Evolutionary conservation across 2,888 invertebrate species (phyloP).

Genomic region (Caenorhabditis zanzibari): DNA sequence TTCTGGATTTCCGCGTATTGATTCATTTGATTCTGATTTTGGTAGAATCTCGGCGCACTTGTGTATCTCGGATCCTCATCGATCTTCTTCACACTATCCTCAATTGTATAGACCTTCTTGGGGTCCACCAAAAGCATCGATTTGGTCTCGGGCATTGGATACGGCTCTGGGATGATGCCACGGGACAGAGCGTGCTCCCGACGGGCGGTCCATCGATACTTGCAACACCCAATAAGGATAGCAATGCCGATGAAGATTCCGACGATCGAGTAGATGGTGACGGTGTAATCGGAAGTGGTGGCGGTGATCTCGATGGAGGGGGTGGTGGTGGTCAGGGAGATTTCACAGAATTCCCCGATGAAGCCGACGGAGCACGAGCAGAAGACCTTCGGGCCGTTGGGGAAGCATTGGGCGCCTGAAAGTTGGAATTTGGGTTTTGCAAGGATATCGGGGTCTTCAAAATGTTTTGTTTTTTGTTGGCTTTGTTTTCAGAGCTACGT

Average conservation of each 20-base stretch:
- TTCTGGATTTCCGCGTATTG: conserved; percentile 45
- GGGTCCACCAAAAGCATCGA: conserved; percentile 45
- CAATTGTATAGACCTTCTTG: conserved; percentile 52
- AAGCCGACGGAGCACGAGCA: conserved; percentile 55
- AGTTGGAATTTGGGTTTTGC: neutral
- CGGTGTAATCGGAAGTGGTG: conserved; percentile 31
- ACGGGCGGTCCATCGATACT: conserved; percentile 26
- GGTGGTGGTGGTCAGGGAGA: conserved; percentile 15
- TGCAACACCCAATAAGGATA: conserved; percentile 32
- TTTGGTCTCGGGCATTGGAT: conserved; percentile 29
- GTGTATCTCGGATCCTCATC: conserved; percentile 52
- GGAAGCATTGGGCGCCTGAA: conserved; percentile 58
- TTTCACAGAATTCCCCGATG: conserved; percentile 59
- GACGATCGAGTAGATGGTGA: conserved; percentile 24
- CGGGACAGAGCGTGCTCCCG: conserved; percentile 39
- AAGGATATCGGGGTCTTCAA: no score
- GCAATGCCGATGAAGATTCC: conserved; percentile 19
- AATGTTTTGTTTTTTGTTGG: no score
- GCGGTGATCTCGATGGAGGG: conserved; percentile 23
- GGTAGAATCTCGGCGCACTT: conserved; percentile 27
- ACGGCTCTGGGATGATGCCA: conserved; percentile 25
- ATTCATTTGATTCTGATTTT: neutral
- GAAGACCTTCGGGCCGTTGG: conserved; percentile 56
- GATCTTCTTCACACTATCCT: conserved; percentile 10
- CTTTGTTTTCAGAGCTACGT: no score